Base-by-base conservation (phyloP, 2,113 vertebrate species). In the Callaeas wilsoni region DNA sequence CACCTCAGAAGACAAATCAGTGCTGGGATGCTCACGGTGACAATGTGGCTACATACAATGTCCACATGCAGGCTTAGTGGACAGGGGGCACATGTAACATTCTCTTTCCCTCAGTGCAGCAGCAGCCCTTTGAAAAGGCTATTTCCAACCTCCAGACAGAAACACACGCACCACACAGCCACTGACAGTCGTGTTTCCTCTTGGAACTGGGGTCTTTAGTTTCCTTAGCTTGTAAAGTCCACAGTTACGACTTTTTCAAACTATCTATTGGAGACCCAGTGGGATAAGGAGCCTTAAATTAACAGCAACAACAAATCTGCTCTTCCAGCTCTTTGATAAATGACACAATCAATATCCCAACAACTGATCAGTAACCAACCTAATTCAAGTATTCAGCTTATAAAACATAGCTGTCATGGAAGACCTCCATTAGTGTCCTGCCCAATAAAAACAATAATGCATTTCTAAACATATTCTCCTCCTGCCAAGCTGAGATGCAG, bases 401-500 rank as follows among this genome's bases (percentile, higher is more conserved):
- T 98, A 98, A 98, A 98, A 98, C 94, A 97, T 96, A 98, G 96
- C 97, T 97, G 97, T 98, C 96, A 81, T 88, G 95, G 95, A 96
- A 97, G 92, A 94, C 96, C 89, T 98, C 97, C 98, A 98, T 98
- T 98, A 98, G 98, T 96, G 98, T 98, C 98, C 95, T 80, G 94
- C 87, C 96, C 97, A 98, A 98, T 98, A 98, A 98, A 98, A 98
- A 93, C 97, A 95, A 98, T 98, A 98, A 98, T 98, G 97, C 97
- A 94, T 98, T 98, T 98, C 97, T 96, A 98, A 98, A 97, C 92
- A 55, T 92, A 97, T 79, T 96, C 91, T 90, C 89, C 90, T 94
- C 88, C 89, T 93, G 92, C 82, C 76, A 91, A 96, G 94, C 89
- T 91, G 95, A 90, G 93, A 96, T 63, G 84, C 78, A 94, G 91